phyloP scores from a whole-genome alignment of 2,888 invertebrate genomes.

The Lithophane leautieri region DNA sequence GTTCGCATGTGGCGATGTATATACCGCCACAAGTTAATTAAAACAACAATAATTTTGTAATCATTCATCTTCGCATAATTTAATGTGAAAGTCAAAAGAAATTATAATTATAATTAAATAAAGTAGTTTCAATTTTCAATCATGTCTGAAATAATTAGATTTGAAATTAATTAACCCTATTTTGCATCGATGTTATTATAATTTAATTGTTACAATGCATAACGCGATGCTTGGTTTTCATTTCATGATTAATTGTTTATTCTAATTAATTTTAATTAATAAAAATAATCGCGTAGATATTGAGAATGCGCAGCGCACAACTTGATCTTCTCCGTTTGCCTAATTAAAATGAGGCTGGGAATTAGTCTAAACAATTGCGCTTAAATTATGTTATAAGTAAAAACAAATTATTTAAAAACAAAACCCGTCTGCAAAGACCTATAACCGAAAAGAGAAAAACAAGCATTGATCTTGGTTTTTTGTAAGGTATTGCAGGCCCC shows the following conservation, averaged over 20 bases:
- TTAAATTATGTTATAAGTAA: too few relatives aligned
- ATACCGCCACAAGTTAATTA: constrained; percentile 43
- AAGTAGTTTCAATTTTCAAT: constrained; percentile 20
- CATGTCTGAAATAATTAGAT: constrained; percentile 24
- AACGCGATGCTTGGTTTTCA: neutral
- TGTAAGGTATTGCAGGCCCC: too few relatives aligned
- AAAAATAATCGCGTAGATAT: neutral
- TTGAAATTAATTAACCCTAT: constrained; percentile 14
- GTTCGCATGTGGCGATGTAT: too few relatives aligned
- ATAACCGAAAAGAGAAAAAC: too few relatives aligned
- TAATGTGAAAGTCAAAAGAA: constrained; percentile 21
- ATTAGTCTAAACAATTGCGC: neutral
- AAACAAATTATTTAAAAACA: too few relatives aligned
- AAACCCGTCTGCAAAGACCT: too few relatives aligned
- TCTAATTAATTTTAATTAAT: neutral
- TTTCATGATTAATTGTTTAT: neutral
- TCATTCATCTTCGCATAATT: constrained; percentile 24
- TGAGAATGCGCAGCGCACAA: neutral
- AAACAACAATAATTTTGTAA: constrained; percentile 37
- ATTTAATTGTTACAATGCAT: constrained; percentile 1
- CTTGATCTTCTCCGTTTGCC: neutral
- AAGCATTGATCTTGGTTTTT: too few relatives aligned
- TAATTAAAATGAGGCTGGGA: constrained; percentile 1
- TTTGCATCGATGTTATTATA: neutral
- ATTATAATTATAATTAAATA: constrained; percentile 21